Evolutionary conservation across 2,113 vertebrate genomes (phyloP), one percentile per base, ranked within the genome.

Genomic region (Sturnus vulgaris): DNA sequence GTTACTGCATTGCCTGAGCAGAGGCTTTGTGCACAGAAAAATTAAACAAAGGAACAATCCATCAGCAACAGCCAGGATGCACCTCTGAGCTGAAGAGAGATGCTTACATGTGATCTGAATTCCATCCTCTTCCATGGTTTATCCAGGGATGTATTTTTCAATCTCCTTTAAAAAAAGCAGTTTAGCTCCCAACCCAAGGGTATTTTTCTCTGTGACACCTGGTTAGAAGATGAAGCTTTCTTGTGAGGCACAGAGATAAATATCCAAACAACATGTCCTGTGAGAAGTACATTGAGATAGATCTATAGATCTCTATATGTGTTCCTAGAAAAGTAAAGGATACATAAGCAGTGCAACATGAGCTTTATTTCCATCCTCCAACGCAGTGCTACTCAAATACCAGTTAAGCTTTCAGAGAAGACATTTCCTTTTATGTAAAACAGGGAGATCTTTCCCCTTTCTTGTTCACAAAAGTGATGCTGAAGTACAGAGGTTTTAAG

Each of bases 341-440:
- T 94, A 89, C 92, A 31, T 20, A 55, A 11, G 77, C 92, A 92
- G 96, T 96, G 94, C 95, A 94, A 94, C 80, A 86, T 78, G 86
- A 94, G 92, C 90, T 96, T 97, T 96, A 96, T 96, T 95, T 73
- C 94, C 84, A 87, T 66, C 75, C 95, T 82, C 92, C 24, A 16
- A 83, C 33, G 68, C 90, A 95, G 92, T 90, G 90, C 94, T 90
- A 92, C 88, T 86, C 30, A 37, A 64, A 90, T 81, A 93, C 85
- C 90, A 94, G 75, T 83, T 78, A 56, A 93, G 72, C 25, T 75
- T 95, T 83, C 82, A 70, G 78, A 96, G 59, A 90, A 91, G 49
- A 96, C 70, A 52, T 61, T 84, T 66, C 70, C 56, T 92, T 52
- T n/a, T 49, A 56, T 31, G 53, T 52, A 84, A 76, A 89, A 50